Percentiles rank a stretch among this genome's conserved stretches.
Conservation (phyloP, 2,113 vertebrate species). For the Glaucidium brasilianum region DNA sequence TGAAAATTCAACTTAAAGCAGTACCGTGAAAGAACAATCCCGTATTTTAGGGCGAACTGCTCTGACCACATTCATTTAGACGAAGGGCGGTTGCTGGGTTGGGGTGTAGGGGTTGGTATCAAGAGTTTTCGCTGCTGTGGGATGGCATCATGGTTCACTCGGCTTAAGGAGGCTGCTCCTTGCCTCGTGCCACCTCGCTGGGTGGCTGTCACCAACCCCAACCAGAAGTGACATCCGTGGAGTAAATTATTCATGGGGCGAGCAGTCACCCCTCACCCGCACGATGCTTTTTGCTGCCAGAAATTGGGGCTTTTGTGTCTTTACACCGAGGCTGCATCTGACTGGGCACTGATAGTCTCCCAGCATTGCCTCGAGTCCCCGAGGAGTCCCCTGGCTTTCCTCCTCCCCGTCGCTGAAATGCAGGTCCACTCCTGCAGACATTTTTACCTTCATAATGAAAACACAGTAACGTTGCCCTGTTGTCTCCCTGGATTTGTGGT, state of each 20-base stretch:
- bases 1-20: neutral
- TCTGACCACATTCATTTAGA: accelerated
- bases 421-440: accelerated
- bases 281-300: neutral
- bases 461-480: neutral
- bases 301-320: accelerated
- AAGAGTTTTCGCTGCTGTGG: accelerated
- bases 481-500: constrained; percentile 36
- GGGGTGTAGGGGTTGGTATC: neutral
- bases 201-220: neutral
- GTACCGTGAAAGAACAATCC: accelerated
- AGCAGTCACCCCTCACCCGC: accelerated
- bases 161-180: neutral
- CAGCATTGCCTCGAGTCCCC: neutral
- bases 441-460: neutral
- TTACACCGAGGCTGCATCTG: accelerated
- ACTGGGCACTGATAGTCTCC: accelerated
- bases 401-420: neutral
- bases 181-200: neutral
- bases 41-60: neutral
- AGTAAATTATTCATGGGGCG: neutral
- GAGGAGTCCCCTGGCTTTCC: neutral
- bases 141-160: accelerated
- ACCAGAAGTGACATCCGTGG: neutral
- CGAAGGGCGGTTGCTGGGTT: neutral